These are phyloP conservation scores for Caenorhabditis tropicalis DNA, from an alignment of 1,140 invertebrate genomes.

Conservation along the genomic window DNA sequence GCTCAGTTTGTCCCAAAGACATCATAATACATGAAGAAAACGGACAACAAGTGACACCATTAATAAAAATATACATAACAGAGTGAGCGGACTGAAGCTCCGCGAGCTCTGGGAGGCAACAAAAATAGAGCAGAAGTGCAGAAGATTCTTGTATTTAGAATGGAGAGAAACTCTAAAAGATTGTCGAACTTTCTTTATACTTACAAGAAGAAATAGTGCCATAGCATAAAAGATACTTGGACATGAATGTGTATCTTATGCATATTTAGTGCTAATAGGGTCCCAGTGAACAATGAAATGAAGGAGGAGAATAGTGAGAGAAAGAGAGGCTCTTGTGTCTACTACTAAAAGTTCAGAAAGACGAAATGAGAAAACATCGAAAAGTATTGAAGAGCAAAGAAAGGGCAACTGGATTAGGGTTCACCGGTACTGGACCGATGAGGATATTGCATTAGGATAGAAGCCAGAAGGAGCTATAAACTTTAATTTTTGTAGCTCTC, in stretches of 20 bases:
- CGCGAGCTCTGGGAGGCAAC: neutral
- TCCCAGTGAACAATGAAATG: neutral
- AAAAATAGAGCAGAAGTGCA: neutral
- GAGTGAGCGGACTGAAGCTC: neutral
- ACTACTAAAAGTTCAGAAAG: neutral
- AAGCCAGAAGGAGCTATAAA: neutral
- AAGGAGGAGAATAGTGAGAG: neutral
- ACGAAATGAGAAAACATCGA: neutral
- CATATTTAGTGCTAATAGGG: conserved; percentile 40
- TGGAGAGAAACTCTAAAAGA: neutral
- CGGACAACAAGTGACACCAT: conserved; percentile 11
- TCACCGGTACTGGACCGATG: neutral
- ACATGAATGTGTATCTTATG: conserved; percentile 40
- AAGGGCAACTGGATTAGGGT: neutral
- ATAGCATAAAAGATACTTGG: neutral
- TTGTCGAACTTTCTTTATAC: neutral
- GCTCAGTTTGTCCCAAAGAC: neutral
- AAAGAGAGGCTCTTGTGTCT: neutral
- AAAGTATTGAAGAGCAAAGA: neutral
- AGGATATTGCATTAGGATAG: neutral
- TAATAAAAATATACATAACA: conserved; percentile 44
- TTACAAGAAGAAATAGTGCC: neutral
- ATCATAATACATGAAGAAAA: conserved; percentile 8
- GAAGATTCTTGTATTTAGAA: neutral
- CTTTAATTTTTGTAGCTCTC: too few species aligned